Base-by-base conservation (phyloP, 2,113 vertebrate species). In the Tragulus kanchil region DNA sequence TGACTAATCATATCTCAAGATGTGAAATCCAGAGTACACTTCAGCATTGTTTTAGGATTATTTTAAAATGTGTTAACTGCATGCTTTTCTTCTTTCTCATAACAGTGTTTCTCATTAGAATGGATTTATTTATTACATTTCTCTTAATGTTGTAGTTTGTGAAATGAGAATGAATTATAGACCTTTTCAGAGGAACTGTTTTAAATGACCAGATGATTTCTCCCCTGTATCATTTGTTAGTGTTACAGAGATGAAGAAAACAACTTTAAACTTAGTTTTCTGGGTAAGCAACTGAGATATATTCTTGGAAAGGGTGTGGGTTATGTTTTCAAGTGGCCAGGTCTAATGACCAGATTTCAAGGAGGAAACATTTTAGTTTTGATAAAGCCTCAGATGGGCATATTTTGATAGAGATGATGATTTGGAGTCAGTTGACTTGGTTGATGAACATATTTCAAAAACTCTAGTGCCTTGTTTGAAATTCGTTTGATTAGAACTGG, bases 81-180 rank as follows among this genome's bases (percentile, higher is more conserved):
- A 97, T 92, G 92, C 77, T 78, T 98, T 96, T 95, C 93, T 98
- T 97, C 93, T 94, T 98, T 98, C 95, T 98, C 96, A 82, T 98
- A 98, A 89, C 84, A 96, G 97, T 98, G 85, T 97, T 94, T 81
- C 97, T 98, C 97, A 98, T 98, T 98, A 98, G 89, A 93, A 89
- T 94, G 91, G 95, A 98, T 98, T 98, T 98, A 98, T 98, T 98
- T 96, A 98, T 98, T 90, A 97, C 67, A 67, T 97, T 98, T 96
- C 50, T 97, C 25, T 97, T 64, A 65, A 93, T 13, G 69, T 96
- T 97, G 26, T n/a, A 93, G 85, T 95, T 61, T 98, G 92, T 97
- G 96, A 97, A 97, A 98, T 94, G 92, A 98, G 95, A 98, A 98
- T 59, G 89, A 98, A 96, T 97, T 97, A 96, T 90, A 97, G 75